These are phyloP conservation scores for Myopa testacea DNA, from an alignment of 2,888 invertebrate species.

Conservation along the genomic window DNA sequence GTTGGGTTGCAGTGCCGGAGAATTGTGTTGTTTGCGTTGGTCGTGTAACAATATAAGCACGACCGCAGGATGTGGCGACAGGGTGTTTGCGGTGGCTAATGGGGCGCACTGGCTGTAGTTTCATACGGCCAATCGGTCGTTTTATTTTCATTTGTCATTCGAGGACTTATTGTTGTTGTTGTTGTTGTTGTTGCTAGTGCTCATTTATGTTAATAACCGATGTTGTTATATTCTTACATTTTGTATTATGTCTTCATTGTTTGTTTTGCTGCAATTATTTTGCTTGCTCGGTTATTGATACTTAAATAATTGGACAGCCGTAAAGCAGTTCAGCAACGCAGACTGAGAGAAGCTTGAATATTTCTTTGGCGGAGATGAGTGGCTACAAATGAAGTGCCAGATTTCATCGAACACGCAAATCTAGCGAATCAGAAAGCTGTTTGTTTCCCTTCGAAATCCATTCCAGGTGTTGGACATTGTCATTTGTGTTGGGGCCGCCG, in stretches of 20 bases:
- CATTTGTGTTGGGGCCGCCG: no score
- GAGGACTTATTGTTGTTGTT: slow-evolving; percentile 44
- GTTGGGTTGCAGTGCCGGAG: slow-evolving; percentile 46
- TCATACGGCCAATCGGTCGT: background rate
- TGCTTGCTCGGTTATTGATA: slow-evolving; percentile 19
- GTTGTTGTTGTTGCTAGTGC: slow-evolving; percentile 35
- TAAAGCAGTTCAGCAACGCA: no score
- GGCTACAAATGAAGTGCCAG: no score
- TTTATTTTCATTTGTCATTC: slow-evolving; percentile 43
- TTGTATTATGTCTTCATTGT: slow-evolving; percentile 43
- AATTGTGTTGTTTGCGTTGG: slow-evolving; percentile 45
- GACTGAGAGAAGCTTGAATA: no score
- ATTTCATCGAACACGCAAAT: no score
- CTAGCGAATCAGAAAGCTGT: no score
- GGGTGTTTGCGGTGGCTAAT: slow-evolving; percentile 36
- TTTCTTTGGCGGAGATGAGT: no score
- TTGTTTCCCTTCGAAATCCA: no score
- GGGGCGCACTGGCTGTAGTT: slow-evolving; percentile 25
- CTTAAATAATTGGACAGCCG: background rate
- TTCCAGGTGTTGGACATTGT: no score
- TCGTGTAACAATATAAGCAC: slow-evolving; percentile 49
- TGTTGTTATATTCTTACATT: slow-evolving; percentile 4
- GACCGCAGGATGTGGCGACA: slow-evolving; percentile 40
- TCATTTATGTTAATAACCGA: slow-evolving; percentile 6
- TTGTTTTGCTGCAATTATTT: slow-evolving; percentile 37